phyloP scores from a whole-genome alignment of 2,113 vertebrate genomes.

The Columba livia region DNA sequence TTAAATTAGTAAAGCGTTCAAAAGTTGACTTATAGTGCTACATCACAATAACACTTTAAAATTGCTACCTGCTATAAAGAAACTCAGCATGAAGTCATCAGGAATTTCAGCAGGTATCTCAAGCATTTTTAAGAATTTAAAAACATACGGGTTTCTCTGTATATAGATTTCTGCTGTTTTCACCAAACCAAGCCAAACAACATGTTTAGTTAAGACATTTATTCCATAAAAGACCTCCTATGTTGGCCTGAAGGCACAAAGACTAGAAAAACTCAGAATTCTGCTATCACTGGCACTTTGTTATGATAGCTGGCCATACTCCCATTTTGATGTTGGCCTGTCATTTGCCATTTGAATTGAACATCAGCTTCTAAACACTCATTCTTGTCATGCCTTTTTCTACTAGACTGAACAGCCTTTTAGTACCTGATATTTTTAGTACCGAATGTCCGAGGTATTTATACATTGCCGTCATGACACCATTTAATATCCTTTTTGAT shows the following conservation, averaged over 20 bases:
- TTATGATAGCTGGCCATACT: background rate
- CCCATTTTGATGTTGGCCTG: background rate
- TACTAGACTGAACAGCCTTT: background rate
- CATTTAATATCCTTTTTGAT: background rate
- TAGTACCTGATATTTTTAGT: background rate
- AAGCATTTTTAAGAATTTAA: background rate
- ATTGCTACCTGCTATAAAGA: background rate
- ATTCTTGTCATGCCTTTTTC: background rate
- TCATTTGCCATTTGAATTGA: background rate
- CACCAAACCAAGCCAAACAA: background rate
- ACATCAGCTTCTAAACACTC: background rate
- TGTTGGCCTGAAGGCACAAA: background rate
- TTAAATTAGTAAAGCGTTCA: background rate
- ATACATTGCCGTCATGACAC: background rate
- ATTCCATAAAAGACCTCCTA: background rate
- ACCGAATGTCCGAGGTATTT: background rate
- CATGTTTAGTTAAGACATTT: background rate
- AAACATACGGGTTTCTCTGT: background rate
- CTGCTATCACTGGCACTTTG: background rate
- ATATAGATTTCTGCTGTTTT: background rate
- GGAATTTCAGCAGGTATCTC: rapidly evolving
- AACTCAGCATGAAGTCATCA: background rate
- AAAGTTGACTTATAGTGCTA: background rate
- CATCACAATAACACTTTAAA: background rate
- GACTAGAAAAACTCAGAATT: background rate